These are phyloP conservation scores for Lepilemur ruficaudatus DNA, from an alignment of 2,797 vertebrate genomes.

Conservation along the genomic window DNA sequence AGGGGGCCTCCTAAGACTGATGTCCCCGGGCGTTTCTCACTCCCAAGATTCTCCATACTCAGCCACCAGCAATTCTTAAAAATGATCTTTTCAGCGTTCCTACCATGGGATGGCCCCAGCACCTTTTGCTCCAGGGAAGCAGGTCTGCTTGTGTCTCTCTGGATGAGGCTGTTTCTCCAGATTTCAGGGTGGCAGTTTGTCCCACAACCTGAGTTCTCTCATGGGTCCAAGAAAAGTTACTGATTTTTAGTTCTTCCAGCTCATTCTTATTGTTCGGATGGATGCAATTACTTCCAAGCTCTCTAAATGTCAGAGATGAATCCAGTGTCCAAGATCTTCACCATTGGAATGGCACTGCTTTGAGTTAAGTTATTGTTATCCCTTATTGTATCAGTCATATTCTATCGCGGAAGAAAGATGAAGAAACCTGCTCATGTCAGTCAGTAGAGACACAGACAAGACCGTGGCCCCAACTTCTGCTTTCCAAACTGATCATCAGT, in stretches of 20 bases:
- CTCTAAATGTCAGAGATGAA: neutral
- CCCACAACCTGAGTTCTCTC: neutral
- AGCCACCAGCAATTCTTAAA: neutral
- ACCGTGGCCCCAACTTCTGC: neutral
- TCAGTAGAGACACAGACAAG: neutral
- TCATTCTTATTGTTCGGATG: neutral
- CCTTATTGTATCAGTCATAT: neutral
- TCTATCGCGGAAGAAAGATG: neutral
- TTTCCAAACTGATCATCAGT: neutral
- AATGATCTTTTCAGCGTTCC: neutral
- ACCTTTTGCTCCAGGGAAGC: neutral
- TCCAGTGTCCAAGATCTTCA: neutral
- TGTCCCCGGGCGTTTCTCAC: neutral
- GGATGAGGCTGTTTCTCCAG: neutral
- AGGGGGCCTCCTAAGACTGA: neutral
- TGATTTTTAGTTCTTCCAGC: neutral
- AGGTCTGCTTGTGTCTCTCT: neutral
- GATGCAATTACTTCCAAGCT: neutral
- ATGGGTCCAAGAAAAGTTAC: neutral
- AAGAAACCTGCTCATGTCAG: neutral
- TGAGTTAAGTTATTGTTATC: neutral
- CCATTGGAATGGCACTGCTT: neutral
- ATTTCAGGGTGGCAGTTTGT: neutral
- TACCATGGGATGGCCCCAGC: neutral
- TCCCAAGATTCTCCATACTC: neutral